Percentiles rank a stretch among this genome's conserved stretches.
phyloP scores from a whole-genome alignment of 2,888 invertebrate genomes.

The Plemyria rubiginata region DNA sequence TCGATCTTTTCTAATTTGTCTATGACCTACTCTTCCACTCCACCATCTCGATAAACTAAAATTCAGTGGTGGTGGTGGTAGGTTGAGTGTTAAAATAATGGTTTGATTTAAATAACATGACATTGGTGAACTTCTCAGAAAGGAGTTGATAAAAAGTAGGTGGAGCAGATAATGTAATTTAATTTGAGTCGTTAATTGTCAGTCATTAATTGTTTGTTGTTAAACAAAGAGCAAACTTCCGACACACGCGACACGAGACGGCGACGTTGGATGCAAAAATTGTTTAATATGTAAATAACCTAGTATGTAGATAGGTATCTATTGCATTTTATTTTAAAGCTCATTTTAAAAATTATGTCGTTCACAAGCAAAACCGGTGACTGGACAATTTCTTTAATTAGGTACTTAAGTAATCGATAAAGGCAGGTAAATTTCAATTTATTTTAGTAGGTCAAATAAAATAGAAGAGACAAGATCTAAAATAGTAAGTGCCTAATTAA shows the following conservation, averaged over 20 bases:
- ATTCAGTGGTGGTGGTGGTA: conserved; percentile 13
- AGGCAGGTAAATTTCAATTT: too few species aligned
- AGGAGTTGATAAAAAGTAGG: conserved; percentile 33
- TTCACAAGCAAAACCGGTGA: too few species aligned
- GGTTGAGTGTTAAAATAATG: conserved; percentile 28
- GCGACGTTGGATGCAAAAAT: conserved; percentile 51
- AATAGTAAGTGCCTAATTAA: too few species aligned
- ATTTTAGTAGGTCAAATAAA: too few species aligned
- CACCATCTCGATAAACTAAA: conserved; percentile 34
- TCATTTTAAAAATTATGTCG: too few species aligned
- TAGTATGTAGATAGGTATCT: background rate
- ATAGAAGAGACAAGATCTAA: too few species aligned
- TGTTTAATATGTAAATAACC: conserved; percentile 46
- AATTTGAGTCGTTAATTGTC: conserved; percentile 61
- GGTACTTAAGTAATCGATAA: too few species aligned
- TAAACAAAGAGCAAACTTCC: conserved; percentile 52
- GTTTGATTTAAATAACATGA: conserved; percentile 38
- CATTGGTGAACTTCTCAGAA: conserved; percentile 53
- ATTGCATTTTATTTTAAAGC: too few species aligned
- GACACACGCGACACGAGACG: too few species aligned
- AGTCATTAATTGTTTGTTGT: conserved; percentile 57
- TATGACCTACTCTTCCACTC: conserved; percentile 56
- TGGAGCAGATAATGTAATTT: conserved; percentile 45
- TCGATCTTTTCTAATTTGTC: conserved; percentile 82
- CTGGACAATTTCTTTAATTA: too few species aligned